These are phyloP conservation scores for Paracanthobrama guichenoti DNA, from an alignment of 2,113 vertebrate genomes.

Conservation along the genomic window DNA sequence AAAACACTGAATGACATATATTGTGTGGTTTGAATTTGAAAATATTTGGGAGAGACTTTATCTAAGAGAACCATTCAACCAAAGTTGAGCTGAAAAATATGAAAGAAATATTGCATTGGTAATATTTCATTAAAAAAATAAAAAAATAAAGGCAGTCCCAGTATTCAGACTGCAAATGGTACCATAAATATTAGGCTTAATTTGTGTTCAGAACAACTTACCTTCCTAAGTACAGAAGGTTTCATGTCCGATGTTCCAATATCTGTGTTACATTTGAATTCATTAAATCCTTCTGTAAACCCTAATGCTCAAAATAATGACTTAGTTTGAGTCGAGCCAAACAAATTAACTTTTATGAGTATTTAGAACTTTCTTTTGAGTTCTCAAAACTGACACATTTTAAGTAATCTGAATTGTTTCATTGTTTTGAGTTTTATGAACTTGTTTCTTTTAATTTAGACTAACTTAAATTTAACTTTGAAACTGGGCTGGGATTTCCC, in stretches of 20 bases:
- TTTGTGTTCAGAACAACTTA: neutral
- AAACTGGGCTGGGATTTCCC: no score
- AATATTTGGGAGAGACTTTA: neutral
- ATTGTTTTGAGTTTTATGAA: no score
- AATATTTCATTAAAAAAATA: neutral
- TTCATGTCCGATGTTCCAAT: neutral
- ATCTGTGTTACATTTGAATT: neutral
- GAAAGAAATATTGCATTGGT: neutral
- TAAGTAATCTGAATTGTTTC: no score
- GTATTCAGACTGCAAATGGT: neutral
- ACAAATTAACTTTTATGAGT: no score
- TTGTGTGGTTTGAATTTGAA: neutral
- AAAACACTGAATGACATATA: neutral
- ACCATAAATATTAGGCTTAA: neutral
- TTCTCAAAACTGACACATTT: no score
- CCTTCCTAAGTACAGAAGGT: neutral
- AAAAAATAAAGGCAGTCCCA: neutral
- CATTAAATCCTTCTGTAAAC: neutral
- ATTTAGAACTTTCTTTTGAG: no score
- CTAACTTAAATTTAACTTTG: no score
- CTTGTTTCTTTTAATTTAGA: no score
- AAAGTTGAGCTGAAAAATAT: slow-evolving; percentile 2
- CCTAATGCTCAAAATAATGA: no score
- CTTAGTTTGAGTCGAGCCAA: no score
- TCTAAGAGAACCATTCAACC: neutral